phyloP scores from a whole-genome alignment of 2,797 vertebrate genomes.

The Orientallactaga sibirica region DNA sequence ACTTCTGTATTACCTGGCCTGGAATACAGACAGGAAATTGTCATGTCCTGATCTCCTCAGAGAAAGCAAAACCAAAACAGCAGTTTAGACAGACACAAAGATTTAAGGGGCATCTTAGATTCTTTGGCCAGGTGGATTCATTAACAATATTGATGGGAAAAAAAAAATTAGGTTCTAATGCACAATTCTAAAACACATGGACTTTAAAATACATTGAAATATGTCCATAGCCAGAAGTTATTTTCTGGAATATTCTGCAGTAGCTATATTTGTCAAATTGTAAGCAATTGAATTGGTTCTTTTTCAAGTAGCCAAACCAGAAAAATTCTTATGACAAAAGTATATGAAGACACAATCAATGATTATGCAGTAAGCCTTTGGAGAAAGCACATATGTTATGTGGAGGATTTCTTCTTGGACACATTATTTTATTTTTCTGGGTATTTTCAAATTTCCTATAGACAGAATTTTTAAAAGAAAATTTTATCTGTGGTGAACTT shows the following conservation, averaged over 20 bases:
- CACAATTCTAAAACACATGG: background rate
- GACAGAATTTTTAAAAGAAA: background rate
- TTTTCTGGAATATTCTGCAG: background rate
- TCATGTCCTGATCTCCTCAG: background rate
- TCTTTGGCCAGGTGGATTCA: background rate
- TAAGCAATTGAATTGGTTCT: constrained; percentile 14
- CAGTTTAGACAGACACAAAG: background rate
- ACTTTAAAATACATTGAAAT: background rate
- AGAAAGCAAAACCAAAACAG: background rate
- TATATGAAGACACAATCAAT: background rate
- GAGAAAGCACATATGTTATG: background rate
- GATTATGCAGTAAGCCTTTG: background rate
- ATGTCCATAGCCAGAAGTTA: background rate
- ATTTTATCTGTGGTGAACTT: background rate
- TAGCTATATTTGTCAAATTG: background rate
- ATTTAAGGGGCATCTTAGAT: background rate
- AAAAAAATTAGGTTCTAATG: background rate
- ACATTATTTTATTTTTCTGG: background rate
- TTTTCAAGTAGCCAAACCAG: background rate
- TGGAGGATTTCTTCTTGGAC: background rate
- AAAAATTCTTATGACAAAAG: constrained; percentile 17
- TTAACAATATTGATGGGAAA: background rate
- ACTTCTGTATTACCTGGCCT: background rate
- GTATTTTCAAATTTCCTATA: constrained; percentile 7
- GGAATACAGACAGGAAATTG: background rate